Evolutionary conservation across 1,140 invertebrate genomes (phyloP).

Genomic region (Drosophila pseudoobscura): DNA sequence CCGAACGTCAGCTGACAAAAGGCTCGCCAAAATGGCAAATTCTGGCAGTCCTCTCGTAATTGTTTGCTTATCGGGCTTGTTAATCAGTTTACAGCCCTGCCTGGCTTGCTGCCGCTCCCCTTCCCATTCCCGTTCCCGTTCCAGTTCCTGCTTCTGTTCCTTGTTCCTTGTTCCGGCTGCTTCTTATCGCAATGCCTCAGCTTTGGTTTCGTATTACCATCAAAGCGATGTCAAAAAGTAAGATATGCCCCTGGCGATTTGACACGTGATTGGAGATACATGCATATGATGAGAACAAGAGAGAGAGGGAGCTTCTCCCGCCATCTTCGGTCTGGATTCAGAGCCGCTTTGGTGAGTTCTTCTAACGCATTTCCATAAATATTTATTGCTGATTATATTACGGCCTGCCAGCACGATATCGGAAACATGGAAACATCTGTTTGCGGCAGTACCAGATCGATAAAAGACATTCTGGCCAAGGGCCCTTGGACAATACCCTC

Average conservation of each 20-base stretch:
- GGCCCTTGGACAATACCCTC: background rate
- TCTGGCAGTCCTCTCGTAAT: conserved; percentile 35
- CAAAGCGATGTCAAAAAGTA: conserved; percentile 61
- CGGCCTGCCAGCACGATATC: conserved; percentile 31
- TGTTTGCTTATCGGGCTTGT: conserved; percentile 75
- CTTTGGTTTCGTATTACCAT: conserved; percentile 73
- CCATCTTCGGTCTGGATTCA: too few relatives aligned
- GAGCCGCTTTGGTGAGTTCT: too few relatives aligned
- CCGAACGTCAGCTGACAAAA: conserved; percentile 3
- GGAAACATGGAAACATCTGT: conserved; percentile 20
- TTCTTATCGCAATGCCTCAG: conserved; percentile 49
- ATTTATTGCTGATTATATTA: conserved; percentile 36
- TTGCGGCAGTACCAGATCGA: background rate
- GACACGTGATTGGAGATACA: conserved; percentile 66
- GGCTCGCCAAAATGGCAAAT: conserved; percentile 62
- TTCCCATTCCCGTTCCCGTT: background rate
- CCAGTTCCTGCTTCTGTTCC: background rate
- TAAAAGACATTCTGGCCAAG: background rate
- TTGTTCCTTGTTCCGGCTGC: background rate
- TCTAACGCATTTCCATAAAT: conserved; percentile 32
- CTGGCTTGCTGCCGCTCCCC: conserved; percentile 34
- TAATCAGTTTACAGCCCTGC: conserved; percentile 68
- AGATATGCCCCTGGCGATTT: conserved; percentile 47
- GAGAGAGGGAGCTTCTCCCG: too few relatives aligned
- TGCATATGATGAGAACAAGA: background rate